These are phyloP conservation scores for Masnerella sp. DNA, from an alignment of 2,888 invertebrate genomes.

Conservation along the genomic window DNA sequence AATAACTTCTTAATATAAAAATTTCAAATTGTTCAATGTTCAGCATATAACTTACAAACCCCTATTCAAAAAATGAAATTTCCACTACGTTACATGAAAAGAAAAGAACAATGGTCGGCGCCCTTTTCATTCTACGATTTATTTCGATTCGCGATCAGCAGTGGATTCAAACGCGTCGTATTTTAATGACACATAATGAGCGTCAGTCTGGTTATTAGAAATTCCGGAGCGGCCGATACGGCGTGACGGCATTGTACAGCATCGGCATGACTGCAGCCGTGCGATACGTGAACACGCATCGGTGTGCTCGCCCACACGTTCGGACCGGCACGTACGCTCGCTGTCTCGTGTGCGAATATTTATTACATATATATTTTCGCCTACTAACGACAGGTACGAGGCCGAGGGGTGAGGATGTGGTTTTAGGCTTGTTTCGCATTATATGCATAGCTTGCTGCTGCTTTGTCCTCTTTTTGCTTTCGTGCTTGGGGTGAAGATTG, in stretches of 20 bases:
- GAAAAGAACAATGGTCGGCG: slow-evolving; percentile 4
- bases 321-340: slow-evolving; percentile 29
- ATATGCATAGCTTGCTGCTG: slow-evolving; percentile 3
- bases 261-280: slow-evolving; percentile 33
- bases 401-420: neutral
- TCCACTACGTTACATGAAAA: slow-evolving; percentile 10
- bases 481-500: slow-evolving; percentile 1
- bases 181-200: slow-evolving; percentile 33
- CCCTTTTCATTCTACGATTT: slow-evolving; percentile 4
- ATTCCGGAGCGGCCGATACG: slow-evolving; percentile 44
- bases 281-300: slow-evolving; percentile 45
- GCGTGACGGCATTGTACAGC: slow-evolving; percentile 40
- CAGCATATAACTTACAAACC: no score
- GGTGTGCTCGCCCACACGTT: slow-evolving; percentile 51
- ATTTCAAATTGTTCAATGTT: no score
- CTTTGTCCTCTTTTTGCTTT: slow-evolving; percentile 13
- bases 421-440: slow-evolving; percentile 30
- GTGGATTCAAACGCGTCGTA: neutral
- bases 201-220: slow-evolving; percentile 31
- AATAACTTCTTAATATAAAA: no score
- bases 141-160: slow-evolving; percentile 15
- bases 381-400: slow-evolving; percentile 52
- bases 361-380: slow-evolving; percentile 57
- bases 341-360: slow-evolving; percentile 49
- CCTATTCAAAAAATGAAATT: no score